Percentiles rank a stretch among this genome's conserved stretches.
Evolutionary conservation across 2,888 invertebrate species (phyloP).

Genomic region (Heliconius ismenius): DNA sequence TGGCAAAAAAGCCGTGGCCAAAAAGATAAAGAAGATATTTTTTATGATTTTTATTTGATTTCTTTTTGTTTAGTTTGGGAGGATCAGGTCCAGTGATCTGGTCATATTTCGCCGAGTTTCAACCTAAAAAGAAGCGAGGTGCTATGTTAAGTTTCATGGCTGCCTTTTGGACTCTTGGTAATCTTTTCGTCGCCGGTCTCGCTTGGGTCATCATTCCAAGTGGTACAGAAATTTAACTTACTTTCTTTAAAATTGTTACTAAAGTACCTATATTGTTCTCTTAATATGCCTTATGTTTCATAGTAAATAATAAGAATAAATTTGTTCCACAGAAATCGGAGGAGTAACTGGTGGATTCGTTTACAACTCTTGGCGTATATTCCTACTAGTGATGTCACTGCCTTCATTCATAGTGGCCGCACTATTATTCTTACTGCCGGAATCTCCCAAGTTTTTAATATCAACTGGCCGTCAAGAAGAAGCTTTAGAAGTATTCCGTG

Average conservation of each 20-base stretch:
- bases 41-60: neutral
- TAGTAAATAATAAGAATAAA: neutral
- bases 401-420: slow-evolving; percentile 94
- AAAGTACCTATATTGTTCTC: neutral
- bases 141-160: slow-evolving; percentile 97
- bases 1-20: too few species aligned
- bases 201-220: slow-evolving; percentile 89
- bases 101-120: slow-evolving; percentile 97
- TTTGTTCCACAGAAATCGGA: slow-evolving; percentile 83
- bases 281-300: neutral
- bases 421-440: slow-evolving; percentile 91
- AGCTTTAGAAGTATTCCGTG: slow-evolving; percentile 90
- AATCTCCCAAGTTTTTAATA: slow-evolving; percentile 94
- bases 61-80: slow-evolving; percentile 84
- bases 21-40: too few species aligned
- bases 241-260: neutral
- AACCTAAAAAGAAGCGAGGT: slow-evolving; percentile 93
- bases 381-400: slow-evolving; percentile 92
- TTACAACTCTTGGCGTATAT: slow-evolving; percentile 96
- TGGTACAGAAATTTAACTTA: slow-evolving; percentile 54
- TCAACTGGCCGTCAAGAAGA: slow-evolving; percentile 89
- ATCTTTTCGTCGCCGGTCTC: slow-evolving; percentile 93
- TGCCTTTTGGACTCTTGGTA: slow-evolving; percentile 97
- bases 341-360: slow-evolving; percentile 85
- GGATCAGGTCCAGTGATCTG: slow-evolving; percentile 96